Evolutionary conservation across 1,140 invertebrate genomes (phyloP).

Genomic region (Drosophila nigrodunni): DNA sequence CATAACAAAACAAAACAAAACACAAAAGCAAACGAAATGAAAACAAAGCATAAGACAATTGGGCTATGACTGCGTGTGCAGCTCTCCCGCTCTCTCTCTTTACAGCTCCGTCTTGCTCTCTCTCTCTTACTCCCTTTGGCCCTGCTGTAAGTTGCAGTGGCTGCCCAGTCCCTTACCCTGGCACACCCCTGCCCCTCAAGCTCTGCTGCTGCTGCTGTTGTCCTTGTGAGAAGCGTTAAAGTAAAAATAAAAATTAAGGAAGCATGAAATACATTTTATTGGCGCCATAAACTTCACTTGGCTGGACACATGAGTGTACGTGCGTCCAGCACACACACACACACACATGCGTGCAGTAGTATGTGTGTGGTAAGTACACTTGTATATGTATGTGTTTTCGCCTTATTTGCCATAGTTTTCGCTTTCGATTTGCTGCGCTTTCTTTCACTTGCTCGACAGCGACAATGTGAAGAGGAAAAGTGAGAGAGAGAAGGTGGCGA

Average conservation of each 20-base stretch:
- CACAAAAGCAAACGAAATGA: constrained; percentile 18
- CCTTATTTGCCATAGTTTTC: constrained; percentile 73
- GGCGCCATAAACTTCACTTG: constrained; percentile 84
- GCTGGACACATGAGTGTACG: constrained; percentile 84
- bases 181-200: background rate
- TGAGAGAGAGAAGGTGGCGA: background rate
- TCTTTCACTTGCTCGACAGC: constrained; percentile 52
- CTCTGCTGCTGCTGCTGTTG: constrained; percentile 16
- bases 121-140: background rate
- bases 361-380: constrained; percentile 19
- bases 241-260: constrained; percentile 84
- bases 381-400: constrained; percentile 30
- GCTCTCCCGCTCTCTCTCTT: constrained; percentile 6
- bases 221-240: constrained; percentile 78
- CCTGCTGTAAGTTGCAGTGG: constrained; percentile 20
- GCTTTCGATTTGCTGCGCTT: constrained; percentile 81
- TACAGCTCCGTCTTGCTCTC: background rate
- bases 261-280: constrained; percentile 85
- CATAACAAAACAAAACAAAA: background rate
- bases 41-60: constrained; percentile 46
- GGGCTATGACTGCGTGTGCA: constrained; percentile 46
- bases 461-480: background rate
- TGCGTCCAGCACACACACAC: constrained; percentile 54
- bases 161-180: background rate
- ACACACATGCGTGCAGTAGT: constrained; percentile 21